Conservation (phyloP, 2,113 vertebrate genomes). For the Sturnus vulgaris region DNA sequence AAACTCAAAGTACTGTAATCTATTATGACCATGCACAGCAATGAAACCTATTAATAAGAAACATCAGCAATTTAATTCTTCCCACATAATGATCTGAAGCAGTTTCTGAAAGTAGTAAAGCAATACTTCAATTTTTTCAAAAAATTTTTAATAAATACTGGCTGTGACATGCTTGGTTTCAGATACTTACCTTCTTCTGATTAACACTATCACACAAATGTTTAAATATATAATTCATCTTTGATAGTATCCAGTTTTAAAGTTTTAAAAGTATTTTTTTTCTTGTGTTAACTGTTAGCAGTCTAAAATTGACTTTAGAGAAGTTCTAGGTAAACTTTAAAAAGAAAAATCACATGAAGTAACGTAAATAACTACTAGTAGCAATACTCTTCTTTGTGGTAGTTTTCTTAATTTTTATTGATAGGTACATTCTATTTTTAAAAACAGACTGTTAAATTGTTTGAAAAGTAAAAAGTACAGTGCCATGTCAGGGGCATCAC, state of each 20-base stretch:
- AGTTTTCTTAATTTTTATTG: not conserved
- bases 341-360: not conserved
- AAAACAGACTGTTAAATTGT: not conserved
- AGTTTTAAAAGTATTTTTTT: not conserved
- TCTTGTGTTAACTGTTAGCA: not conserved
- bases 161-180: not conserved
- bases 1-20: not conserved
- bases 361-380: not conserved
- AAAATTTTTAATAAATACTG: not conserved
- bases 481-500: fast-evolving
- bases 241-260: not conserved
- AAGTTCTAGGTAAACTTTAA: not conserved
- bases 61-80: not conserved
- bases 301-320: not conserved
- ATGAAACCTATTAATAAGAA: not conserved
- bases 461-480: not conserved
- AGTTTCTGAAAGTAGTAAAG: not conserved
- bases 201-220: not conserved
- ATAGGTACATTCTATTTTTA: not conserved
- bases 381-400: not conserved
- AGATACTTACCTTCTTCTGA: not conserved
- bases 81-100: not conserved
- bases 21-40: not conserved
- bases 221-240: not conserved
- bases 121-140: not conserved